Evolutionary conservation across 2,797 vertebrate species (phyloP), one percentile per base, ranked within the genome.

Genomic region (Carduelis carduelis): DNA sequence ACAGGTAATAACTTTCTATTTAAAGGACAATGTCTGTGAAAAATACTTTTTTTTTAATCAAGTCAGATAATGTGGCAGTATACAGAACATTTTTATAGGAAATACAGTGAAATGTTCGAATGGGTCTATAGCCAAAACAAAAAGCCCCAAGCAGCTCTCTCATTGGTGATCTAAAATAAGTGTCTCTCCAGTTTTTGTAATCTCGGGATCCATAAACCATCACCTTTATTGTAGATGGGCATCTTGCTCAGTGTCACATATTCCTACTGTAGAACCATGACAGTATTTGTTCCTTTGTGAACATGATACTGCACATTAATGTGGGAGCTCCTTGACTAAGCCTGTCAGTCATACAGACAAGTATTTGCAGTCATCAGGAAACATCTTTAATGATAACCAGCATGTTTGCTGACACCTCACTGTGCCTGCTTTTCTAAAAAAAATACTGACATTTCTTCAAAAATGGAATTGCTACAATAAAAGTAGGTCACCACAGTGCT

Each of bases 401-500:
- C 88, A 83, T 93, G 94, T 96, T 96, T 97, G 97, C 97, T 96
- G 96, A 96, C 94, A 95, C 77, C 34, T 95, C 83, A 77, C 85
- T 87, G 59, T 95, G 65, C 89, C 89, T 28, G 22, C 52, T 96
- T 95, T 94, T 63, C 79, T 77, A 39, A 41, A 35, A 92, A 91
- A 93, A 71, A 71, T 82, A 70, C 81, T 75, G 72, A 92, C 79
- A n/a, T 89, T 78, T 78, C 89, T 96, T 97, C 63, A 69, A 86
- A 97, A 88, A 64, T 78, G 59, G 65, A 68, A 93, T 97, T 96
- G 84, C 71, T 95, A 63, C 65, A 87, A 89, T 94, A 94, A 93
- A 98, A 98, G 84, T 98, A 98, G 97, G 97, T 98, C 97, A 98
- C 79, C 39, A 46, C 60, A 65, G 71, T 97, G 97, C 98, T 98